These are phyloP conservation scores for Lepas anatifera DNA, from an alignment of 2,888 invertebrate species.

Conservation along the genomic window DNA sequence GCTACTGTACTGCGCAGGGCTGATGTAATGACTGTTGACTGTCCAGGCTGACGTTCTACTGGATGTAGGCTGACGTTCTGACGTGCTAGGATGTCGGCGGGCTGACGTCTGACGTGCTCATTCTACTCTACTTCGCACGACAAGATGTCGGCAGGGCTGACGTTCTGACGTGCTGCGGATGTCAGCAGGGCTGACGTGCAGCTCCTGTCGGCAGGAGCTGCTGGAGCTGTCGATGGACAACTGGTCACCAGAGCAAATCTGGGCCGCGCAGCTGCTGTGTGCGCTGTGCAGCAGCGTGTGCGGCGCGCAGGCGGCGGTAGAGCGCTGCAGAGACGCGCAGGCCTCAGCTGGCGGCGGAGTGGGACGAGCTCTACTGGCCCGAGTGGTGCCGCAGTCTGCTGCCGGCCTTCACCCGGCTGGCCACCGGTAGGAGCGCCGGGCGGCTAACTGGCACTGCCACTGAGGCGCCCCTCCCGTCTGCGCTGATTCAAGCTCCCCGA, in stretches of 20 bases:
- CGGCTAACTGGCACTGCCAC: no score
- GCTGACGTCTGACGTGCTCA: neutral
- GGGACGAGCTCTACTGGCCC: conserved; percentile 10
- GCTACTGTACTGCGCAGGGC: no score
- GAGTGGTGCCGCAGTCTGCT: conserved; percentile 5
- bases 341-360: neutral
- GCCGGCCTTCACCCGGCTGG: neutral
- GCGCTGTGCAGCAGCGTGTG: neutral
- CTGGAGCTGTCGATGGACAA: no score
- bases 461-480: no score
- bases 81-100: neutral
- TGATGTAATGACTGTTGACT: no score
- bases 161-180: no score
- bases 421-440: neutral
- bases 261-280: no score
- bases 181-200: neutral
- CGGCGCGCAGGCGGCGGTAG: neutral
- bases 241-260: no score
- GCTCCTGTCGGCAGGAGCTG: neutral
- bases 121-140: neutral
- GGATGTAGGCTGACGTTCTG: no score
- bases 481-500: no score
- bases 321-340: no score
- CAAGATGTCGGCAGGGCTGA: neutral
- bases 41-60: no score